Percentiles rank a stretch among this genome's conserved stretches.
Evolutionary conservation across 2,888 invertebrate genomes (phyloP).

Genomic region (Euproctis similis): DNA sequence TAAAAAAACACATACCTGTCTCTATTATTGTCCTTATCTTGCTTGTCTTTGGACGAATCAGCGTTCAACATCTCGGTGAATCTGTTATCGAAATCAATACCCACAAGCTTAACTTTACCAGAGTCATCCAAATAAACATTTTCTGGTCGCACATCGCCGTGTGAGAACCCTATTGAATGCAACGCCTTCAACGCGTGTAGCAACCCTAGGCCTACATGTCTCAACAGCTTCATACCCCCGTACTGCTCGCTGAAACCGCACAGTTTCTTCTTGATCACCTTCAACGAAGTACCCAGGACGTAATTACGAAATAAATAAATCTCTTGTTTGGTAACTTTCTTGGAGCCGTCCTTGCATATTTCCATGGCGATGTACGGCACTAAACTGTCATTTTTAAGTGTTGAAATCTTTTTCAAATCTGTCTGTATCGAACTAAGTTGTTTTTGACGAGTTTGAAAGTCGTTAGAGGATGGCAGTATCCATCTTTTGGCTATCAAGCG

Average conservation of each 20-base stretch:
- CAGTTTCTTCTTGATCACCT: conserved; percentile 35
- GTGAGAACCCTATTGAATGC: conserved; percentile 88
- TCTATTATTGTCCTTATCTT: conserved; percentile 31
- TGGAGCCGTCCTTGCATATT: conserved; percentile 74
- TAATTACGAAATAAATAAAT: conserved; percentile 85
- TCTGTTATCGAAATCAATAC: conserved; percentile 82
- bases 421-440: conserved; percentile 83
- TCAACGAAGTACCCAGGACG: conserved; percentile 67
- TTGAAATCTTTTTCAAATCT: conserved; percentile 83
- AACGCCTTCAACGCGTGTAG: conserved; percentile 85
- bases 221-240: conserved; percentile 62
- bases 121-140: conserved; percentile 82
- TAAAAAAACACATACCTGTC: no score
- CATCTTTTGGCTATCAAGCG: conserved; percentile 85
- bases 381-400: conserved; percentile 82
- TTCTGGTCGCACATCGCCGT: conserved; percentile 85
- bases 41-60: conserved; percentile 55
- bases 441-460: conserved; percentile 63
- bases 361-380: conserved; percentile 86
- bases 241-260: conserved; percentile 36
- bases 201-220: conserved; percentile 82
- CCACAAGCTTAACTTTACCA: conserved; percentile 78
- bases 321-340: conserved; percentile 41
- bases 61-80: conserved; percentile 75
- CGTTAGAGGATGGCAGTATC: conserved; percentile 68